Evolutionary conservation across 2,113 vertebrate species (phyloP), one percentile per base, ranked within the genome.

Genomic region (Zosterops pallidus): DNA sequence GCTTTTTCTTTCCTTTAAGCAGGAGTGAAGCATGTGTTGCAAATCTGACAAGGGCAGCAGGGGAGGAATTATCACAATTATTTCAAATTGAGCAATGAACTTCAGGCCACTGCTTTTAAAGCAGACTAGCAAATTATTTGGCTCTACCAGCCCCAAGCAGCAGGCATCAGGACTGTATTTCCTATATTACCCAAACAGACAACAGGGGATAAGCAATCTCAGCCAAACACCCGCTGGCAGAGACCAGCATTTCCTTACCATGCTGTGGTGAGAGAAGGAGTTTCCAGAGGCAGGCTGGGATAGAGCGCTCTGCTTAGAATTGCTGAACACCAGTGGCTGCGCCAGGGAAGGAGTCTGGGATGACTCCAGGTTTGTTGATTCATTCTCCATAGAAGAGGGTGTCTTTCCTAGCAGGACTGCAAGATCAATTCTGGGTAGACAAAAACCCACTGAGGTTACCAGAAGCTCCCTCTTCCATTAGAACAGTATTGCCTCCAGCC

Each of bases 371-470:
- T 97, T 98, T 79, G 98, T 88, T 4, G 98, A 97, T 94, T 99
- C 99, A 23, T 98, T 98, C 98, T 99, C 99, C 71, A 99, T 97
- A 29, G 99, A 98, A 29, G 99, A 98, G 3, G 99, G 99, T 6
- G 99, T 99, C 97, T 99, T 99, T n/a, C 99, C 99, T 86, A 99
- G 96, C 60, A 99, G 98, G 94, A 99, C 99, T 4, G 99, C 99
- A 22, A 99, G 98, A 96, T 99, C 99, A 37, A 99, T 99, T 97
- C 99, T 99, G 93, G 21, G 62, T 24, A 16, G 52, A 74, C 55
- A 44, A 29, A 52, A n/a, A 72, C 18, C 13, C 74, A 11, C 42
- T 2, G 47, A 31, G 26, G 47, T 80, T 44, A 79, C 4, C 31
- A 35, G 12, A 24, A 84, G 52, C 42, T 50, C 49, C 20, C 0